Evolutionary conservation across 37 sponge, comb jelly and placozoan genomes (phyloP), one percentile per base, ranked within the genome.

Genomic region (Sycon ciliatum): DNA sequence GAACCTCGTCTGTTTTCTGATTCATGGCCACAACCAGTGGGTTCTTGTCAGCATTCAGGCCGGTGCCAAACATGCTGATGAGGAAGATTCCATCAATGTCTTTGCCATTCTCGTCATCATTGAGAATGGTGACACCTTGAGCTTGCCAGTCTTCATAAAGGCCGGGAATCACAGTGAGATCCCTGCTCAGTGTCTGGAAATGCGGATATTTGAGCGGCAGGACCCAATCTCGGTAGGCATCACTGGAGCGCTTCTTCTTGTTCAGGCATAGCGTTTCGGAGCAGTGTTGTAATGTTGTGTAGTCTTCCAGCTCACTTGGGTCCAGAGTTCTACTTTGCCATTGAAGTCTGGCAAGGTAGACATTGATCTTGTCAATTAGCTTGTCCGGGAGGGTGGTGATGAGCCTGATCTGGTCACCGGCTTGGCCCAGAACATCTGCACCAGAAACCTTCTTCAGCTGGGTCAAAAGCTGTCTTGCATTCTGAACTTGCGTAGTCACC

Each of bases 111-210:
- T 18, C 7, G 32, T 60, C 63, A n/a, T n/a, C n/a, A n/a, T n/a
- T n/a, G 26, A 60, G 63, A 9, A 24, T 11, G 22, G 31, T 30
- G 9, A 60, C 16, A 11, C 63, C 63, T 60, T 60, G 31, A 60
- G 16, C 63, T 60, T 60, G 63, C 7, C 16, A 60, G 16, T 60
- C 63, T 24, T 60, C 63, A 28, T 22, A 60, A 30, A 60, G 63
- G 27, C 63, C 63, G 7, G 63, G 63, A 23, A 60, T 18, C 7
- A 60, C 27, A 11, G 7, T 7, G 27, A 11, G 63, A 23, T 18
- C 32, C 16, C 63, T 60, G 22, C 32, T 11, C 9, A 60, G 26
- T 11, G 16, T 28, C 32, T 18, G 11, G 9, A 60, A 18, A 28
- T 60, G 63, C 63, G 63, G 7, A 24, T 60, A 60, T 24, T 60